phyloP scores from a whole-genome alignment of 2,797 vertebrate genomes.

The Chrosomus eos region DNA sequence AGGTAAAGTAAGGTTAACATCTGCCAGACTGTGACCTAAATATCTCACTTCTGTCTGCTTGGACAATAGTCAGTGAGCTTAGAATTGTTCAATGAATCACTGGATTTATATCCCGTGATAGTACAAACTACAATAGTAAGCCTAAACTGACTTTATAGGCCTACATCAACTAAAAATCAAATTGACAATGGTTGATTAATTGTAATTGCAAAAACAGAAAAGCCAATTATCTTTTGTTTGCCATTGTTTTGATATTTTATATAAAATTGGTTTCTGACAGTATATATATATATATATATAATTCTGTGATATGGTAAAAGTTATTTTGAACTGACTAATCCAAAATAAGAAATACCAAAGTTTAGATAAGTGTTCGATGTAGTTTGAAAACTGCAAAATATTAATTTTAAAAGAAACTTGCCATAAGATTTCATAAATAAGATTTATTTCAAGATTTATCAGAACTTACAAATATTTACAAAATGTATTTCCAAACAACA shows the following conservation, averaged over 20 bases:
- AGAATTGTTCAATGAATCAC: neutral
- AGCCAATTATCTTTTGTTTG: neutral
- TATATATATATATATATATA: neutral
- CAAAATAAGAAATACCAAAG: neutral
- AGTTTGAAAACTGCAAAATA: neutral
- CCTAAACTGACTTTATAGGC: neutral
- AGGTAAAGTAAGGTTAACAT: slow-evolving; percentile 31
- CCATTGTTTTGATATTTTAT: neutral
- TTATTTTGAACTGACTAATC: neutral
- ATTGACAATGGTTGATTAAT: neutral
- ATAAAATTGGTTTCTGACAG: neutral
- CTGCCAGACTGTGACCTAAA: slow-evolving; percentile 33
- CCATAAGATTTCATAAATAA: slow-evolving; percentile 63
- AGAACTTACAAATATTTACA: slow-evolving; percentile 75
- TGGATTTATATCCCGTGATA: neutral
- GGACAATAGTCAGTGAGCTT: neutral
- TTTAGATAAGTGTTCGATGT: neutral
- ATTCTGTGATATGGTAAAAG: neutral
- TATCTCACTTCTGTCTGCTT: neutral
- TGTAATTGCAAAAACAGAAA: neutral
- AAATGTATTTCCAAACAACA: slow-evolving; percentile 49
- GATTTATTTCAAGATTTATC: slow-evolving; percentile 75
- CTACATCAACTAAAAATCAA: neutral
- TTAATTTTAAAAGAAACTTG: neutral
- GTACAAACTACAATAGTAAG: neutral